Evolutionary conservation across 2,888 invertebrate genomes (phyloP).

Genomic region (Scaptomyza tumidula): DNA sequence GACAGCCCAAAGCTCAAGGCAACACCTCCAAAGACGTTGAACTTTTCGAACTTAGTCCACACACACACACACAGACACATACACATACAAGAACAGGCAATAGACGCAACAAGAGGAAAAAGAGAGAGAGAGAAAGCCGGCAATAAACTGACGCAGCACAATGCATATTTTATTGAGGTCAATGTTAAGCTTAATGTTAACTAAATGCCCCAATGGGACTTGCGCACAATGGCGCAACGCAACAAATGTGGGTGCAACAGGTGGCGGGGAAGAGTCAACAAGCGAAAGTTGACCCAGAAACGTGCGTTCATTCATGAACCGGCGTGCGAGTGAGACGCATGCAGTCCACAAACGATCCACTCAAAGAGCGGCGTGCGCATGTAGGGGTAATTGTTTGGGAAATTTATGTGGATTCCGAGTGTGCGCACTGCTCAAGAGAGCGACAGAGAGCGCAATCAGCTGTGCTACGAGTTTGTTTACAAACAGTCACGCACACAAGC

Average conservation of each 20-base stretch:
- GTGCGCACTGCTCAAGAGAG: slow-evolving; percentile 60
- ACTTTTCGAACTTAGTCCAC: slow-evolving; percentile 31
- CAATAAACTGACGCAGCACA: slow-evolving; percentile 32
- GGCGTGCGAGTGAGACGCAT: slow-evolving; percentile 55
- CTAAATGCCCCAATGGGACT: slow-evolving; percentile 26
- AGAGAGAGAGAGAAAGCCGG: slow-evolving; percentile 33
- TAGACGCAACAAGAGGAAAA: slow-evolving; percentile 5
- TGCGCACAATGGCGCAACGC: slow-evolving; percentile 50
- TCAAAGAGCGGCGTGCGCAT: slow-evolving; percentile 51
- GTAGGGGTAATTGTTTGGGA: slow-evolving; percentile 82
- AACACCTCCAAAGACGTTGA: slow-evolving; percentile 41
- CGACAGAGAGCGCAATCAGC: slow-evolving; percentile 41
- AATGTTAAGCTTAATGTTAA: slow-evolving; percentile 64
- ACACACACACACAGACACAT: not conserved
- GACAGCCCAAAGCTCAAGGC: slow-evolving; percentile 10
- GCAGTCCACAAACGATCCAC: slow-evolving; percentile 40
- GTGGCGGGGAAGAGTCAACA: slow-evolving; percentile 46
- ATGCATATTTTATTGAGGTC: slow-evolving; percentile 61
- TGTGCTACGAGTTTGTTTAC: slow-evolving; percentile 48
- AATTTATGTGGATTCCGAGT: slow-evolving; percentile 67
- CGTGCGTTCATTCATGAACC: slow-evolving; percentile 72
- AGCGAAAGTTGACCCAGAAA: slow-evolving; percentile 69
- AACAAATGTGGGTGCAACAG: slow-evolving; percentile 54
- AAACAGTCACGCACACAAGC: slow-evolving; percentile 42
- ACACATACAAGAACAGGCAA: slow-evolving; percentile 15